A percentile compares a stretch with the other conserved stretches of the same genome.
These are phyloP conservation scores for Brachymystax lenok DNA, from an alignment of 2,797 vertebrate genomes.

Conservation along the genomic window DNA sequence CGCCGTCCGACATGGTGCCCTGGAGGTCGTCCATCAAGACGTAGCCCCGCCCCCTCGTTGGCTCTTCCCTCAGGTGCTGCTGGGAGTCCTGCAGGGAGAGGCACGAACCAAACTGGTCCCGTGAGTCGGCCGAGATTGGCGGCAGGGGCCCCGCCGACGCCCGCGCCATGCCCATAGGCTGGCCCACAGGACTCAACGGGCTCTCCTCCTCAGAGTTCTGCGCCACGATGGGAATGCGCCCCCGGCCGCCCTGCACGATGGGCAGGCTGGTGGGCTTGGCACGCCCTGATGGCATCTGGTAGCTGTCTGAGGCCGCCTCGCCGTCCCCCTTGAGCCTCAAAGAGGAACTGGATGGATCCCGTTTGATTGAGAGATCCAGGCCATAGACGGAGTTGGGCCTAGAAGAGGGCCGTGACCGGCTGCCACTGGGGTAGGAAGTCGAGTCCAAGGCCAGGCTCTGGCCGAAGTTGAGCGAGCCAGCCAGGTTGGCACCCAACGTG, in stretches of 20 bases:
- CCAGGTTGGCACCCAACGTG: conserved; percentile 84
- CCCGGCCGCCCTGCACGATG: conserved; percentile 93
- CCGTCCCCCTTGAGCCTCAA: conserved; percentile 92
- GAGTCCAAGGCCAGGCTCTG: conserved; percentile 84
- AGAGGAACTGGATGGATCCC: conserved; percentile 94
- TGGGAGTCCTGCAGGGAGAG: conserved; percentile 91
- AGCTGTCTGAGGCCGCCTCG: conserved; percentile 85
- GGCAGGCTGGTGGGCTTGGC: conserved; percentile 95
- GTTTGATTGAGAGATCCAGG: conserved; percentile 93
- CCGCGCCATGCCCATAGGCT: conserved; percentile 99
- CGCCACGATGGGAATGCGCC: conserved; percentile 94
- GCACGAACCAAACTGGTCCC: conserved; percentile 98
- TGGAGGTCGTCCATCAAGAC: conserved; percentile 98
- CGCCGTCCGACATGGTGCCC: conserved; percentile 97
- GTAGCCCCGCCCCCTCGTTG: conserved; percentile 89
- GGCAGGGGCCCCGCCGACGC: conserved; percentile 96
- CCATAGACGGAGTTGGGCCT: conserved; percentile 97
- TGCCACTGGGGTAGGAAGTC: conserved; percentile 88
- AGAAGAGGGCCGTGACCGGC: conserved; percentile 93
- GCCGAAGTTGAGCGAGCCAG: conserved; percentile 84
- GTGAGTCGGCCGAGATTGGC: conserved; percentile 96
- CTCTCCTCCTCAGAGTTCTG: conserved; percentile 99
- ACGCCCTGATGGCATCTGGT: conserved; percentile 88
- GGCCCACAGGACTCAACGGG: conserved; percentile 95
- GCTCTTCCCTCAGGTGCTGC: conserved; percentile 96